Evolutionary conservation across 2,888 invertebrate species (phyloP).

Genomic region (Lochmaea capreae): DNA sequence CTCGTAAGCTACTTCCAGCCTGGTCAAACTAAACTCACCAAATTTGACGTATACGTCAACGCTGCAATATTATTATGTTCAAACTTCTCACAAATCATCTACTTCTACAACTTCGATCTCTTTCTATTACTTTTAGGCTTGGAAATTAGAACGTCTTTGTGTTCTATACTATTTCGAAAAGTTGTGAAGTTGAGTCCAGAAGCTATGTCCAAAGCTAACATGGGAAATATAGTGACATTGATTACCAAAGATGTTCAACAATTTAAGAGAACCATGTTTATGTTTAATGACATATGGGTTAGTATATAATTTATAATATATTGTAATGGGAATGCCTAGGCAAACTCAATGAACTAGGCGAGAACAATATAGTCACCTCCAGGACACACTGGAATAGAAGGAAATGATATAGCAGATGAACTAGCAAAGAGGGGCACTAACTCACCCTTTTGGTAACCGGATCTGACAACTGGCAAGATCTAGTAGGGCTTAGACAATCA

Average conservation of each 20-base stretch:
- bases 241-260: slow-evolving; percentile 93
- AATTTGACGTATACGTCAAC: slow-evolving; percentile 74
- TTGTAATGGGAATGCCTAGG: too few species aligned
- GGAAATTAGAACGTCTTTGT: slow-evolving; percentile 81
- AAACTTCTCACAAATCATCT: slow-evolving; percentile 76
- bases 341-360: too few species aligned
- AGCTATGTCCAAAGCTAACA: slow-evolving; percentile 78
- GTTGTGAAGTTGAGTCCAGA: slow-evolving; percentile 59
- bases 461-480: too few species aligned
- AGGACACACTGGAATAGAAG: too few species aligned
- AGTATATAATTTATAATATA: slow-evolving; percentile 73
- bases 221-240: slow-evolving; percentile 83
- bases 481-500: too few species aligned
- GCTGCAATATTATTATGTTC: slow-evolving; percentile 78
- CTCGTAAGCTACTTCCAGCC: slow-evolving; percentile 55
- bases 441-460: too few species aligned
- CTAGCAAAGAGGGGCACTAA: too few species aligned
- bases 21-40: slow-evolving; percentile 51
- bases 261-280: slow-evolving; percentile 88
- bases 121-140: slow-evolving; percentile 78
- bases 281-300: slow-evolving; percentile 92
- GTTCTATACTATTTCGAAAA: slow-evolving; percentile 69
- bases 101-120: slow-evolving; percentile 79
- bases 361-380: too few species aligned
- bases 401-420: too few species aligned